A percentile compares a stretch with the other conserved stretches of the same genome.
Evolutionary conservation across 2,888 invertebrate genomes (phyloP).

Genomic region (Dyspetes luteomarginatus): DNA sequence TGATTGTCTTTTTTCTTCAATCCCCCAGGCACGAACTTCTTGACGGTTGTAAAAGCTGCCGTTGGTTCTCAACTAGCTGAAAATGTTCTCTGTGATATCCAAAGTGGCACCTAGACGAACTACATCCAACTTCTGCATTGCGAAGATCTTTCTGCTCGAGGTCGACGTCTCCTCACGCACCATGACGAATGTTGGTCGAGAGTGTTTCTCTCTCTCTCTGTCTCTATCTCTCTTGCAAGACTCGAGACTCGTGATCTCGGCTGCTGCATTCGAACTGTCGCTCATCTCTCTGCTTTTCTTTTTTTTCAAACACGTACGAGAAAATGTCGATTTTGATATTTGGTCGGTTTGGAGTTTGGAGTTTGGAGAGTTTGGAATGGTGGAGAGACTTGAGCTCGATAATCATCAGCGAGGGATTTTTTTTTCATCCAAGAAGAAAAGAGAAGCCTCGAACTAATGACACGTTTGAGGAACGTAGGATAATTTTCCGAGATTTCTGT

Average conservation of each 20-base stretch:
- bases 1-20: background rate
- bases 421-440: no score
- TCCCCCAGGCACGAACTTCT: slow-evolving; percentile 2
- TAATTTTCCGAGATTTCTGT: no score
- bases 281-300: background rate
- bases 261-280: slow-evolving; percentile 16
- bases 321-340: background rate
- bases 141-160: slow-evolving; percentile 67
- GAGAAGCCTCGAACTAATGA: background rate
- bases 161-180: slow-evolving; percentile 78
- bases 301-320: background rate
- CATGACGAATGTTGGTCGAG: slow-evolving; percentile 78
- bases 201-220: no score
- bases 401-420: no score
- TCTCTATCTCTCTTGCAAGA: no score
- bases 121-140: background rate
- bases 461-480: background rate
- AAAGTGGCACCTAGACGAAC: slow-evolving; percentile 24
- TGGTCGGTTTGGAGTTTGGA: no score
- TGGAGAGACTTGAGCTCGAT: no score
- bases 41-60: background rate
- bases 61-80: slow-evolving; percentile 2
- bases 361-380: no score
- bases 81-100: slow-evolving; percentile 27
- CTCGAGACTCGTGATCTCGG: slow-evolving; percentile 43